These are phyloP conservation scores for Aporophyla nigra DNA, from an alignment of 2,888 invertebrate species.

Conservation along the genomic window DNA sequence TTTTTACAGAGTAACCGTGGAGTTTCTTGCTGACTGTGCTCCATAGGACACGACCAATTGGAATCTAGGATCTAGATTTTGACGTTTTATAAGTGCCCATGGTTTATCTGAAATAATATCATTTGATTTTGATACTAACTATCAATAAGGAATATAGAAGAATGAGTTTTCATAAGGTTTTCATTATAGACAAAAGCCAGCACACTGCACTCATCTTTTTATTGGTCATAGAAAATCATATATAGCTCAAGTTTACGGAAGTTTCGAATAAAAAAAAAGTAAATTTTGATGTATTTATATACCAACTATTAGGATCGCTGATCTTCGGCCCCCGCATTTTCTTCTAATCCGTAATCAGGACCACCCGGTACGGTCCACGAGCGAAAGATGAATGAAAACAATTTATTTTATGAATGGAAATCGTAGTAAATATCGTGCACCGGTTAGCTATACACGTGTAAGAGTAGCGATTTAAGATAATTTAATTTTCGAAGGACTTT, in stretches of 20 bases:
- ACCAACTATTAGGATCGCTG: neutral
- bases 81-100: too few relatives aligned
- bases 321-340: neutral
- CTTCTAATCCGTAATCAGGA: neutral
- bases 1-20: too few relatives aligned
- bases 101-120: too few relatives aligned
- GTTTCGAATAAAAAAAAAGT: neutral
- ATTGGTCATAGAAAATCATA: too few relatives aligned
- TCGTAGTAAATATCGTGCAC: neutral
- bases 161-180: neutral
- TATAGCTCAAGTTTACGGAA: neutral
- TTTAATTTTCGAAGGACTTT: neutral
- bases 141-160: too few relatives aligned
- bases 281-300: neutral
- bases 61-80: too few relatives aligned
- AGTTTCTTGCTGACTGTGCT: too few relatives aligned
- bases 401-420: slow-evolving; percentile 14
- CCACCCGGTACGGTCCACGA: slow-evolving; percentile 15
- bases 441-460: slow-evolving; percentile 25
- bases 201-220: neutral
- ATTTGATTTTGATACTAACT: neutral
- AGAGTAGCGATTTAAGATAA: neutral
- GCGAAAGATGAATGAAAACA: slow-evolving; percentile 9
- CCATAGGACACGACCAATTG: too few relatives aligned
- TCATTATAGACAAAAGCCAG: neutral